These are phyloP conservation scores for Agrenia bidenticulata DNA, from an alignment of 2,888 invertebrate genomes.

Conservation along the genomic window DNA sequence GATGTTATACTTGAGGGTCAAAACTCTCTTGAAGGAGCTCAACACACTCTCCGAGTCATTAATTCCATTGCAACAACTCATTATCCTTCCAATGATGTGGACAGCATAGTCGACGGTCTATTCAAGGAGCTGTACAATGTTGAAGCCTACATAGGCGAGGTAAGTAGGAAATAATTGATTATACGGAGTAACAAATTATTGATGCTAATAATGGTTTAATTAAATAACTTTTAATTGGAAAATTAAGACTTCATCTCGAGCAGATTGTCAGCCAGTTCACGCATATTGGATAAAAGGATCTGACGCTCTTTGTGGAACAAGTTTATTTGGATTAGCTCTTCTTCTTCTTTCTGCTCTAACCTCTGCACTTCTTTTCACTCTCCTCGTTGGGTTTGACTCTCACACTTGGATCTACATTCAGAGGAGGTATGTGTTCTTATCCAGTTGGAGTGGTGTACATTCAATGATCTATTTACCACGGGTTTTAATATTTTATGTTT, in stretches of 20 bases:
- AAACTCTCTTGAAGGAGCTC: constrained; percentile 62
- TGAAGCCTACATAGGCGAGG: constrained; percentile 43
- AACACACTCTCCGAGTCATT: constrained; percentile 50
- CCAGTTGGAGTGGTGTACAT: neutral
- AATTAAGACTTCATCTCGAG: constrained; percentile 42
- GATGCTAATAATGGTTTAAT: neutral
- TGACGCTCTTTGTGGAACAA: constrained; percentile 48
- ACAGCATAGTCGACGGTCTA: constrained; percentile 45
- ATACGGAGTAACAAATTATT: no score
- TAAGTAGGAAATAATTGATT: neutral
- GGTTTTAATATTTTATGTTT: no score
- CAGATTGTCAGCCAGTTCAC: constrained; percentile 49
- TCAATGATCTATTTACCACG: neutral
- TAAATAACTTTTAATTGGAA: neutral
- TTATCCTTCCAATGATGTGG: constrained; percentile 41
- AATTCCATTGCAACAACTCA: constrained; percentile 48
- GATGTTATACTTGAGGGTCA: constrained; percentile 77
- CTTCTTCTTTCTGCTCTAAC: constrained; percentile 83
- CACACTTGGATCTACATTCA: constrained; percentile 96
- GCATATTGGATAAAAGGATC: constrained; percentile 47
- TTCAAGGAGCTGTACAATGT: constrained; percentile 51
- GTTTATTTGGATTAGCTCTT: constrained; percentile 68
- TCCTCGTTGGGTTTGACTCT: constrained; percentile 90
- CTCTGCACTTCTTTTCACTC: constrained; percentile 85
- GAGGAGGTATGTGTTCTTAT: constrained; percentile 66